Base-by-base conservation (phyloP, 2,113 vertebrate genomes). In the Antennarius striatus region DNA sequence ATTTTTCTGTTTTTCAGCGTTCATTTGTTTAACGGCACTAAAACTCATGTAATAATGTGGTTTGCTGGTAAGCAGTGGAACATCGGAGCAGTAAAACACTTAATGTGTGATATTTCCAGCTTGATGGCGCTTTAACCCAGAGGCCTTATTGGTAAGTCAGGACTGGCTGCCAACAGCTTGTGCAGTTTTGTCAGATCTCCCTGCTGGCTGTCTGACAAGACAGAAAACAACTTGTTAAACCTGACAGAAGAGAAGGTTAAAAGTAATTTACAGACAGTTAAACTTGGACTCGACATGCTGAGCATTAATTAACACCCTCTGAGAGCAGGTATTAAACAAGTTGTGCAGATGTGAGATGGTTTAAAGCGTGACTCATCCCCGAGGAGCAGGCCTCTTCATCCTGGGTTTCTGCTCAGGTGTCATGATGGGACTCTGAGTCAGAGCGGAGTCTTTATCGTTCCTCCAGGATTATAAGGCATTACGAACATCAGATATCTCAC, bases 281-380 rank as follows among this genome's bases (percentile, higher is more conserved):
- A 58, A 57, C 10, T 66, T 40, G 65, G 17, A 50, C 79, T 51
- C 63, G 63, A 30, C 49, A 45, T 10, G 2, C 71, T 68, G 13
- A 71, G 70, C 67, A 67, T 77, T 72, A 75, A 80, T 86, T 81
- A 81, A 46, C 77, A 67, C 69, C 53, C 32, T 56, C 14, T 77
- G 59, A 78, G 81, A 50, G 47, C 68, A 46, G 69, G 58, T 64
- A 36, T 70, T 71, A 81, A 82, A 86, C 74, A 79, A 77, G 72
- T 67, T 52, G 64, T 79, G 49, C 45, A 81, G 80, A 80, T 82
- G 68, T 55, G 74, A 66, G 10, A 7, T 6, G 5, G 17, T 63
- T 61, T 57, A 6, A 29, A 28, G 22, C 29, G 13, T 32, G 13
- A 32, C 28, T 32, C 29, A 0, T 12, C 29, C 7, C 29, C 14